Evolutionary conservation across 2,113 vertebrate species (phyloP).

Genomic region (Lasiurus borealis): DNA sequence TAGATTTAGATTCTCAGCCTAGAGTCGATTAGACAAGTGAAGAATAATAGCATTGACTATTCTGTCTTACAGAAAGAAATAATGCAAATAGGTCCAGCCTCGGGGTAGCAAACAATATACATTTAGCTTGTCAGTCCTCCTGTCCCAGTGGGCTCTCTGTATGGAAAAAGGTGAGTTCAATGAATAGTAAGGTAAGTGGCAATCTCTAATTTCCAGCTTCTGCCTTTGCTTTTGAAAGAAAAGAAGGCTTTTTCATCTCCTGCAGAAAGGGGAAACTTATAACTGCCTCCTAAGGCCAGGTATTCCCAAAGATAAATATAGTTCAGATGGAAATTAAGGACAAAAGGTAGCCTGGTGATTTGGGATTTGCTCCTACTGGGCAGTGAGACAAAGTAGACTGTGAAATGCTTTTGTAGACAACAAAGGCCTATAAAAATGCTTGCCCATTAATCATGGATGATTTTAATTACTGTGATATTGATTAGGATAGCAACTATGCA

Average conservation of each 20-base stretch:
- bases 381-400: conserved; percentile 65
- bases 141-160: not conserved
- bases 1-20: conserved; percentile 32
- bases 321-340: conserved; percentile 55
- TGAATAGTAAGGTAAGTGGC: not conserved
- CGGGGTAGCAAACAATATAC: not conserved
- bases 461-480: conserved; percentile 81
- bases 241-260: not conserved
- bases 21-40: not conserved
- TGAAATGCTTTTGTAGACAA: conserved; percentile 72
- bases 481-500: conserved; percentile 75
- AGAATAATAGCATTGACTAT: not conserved
- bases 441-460: conserved; percentile 78
- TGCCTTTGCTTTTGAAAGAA: conserved; percentile 38
- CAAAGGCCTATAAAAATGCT: conserved; percentile 55
- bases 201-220: not conserved
- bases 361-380: conserved; percentile 51
- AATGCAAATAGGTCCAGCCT: conserved; percentile 3
- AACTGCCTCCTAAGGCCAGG: not conserved
- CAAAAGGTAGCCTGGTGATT: conserved; percentile 65
- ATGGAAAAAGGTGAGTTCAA: not conserved
- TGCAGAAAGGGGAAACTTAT: not conserved
- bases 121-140: not conserved
- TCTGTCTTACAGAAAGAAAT: conserved; percentile 41
- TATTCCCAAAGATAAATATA: conserved; percentile 5